Evolutionary conservation across 2,888 invertebrate species (phyloP).

Genomic region (Cephus runcator): DNA sequence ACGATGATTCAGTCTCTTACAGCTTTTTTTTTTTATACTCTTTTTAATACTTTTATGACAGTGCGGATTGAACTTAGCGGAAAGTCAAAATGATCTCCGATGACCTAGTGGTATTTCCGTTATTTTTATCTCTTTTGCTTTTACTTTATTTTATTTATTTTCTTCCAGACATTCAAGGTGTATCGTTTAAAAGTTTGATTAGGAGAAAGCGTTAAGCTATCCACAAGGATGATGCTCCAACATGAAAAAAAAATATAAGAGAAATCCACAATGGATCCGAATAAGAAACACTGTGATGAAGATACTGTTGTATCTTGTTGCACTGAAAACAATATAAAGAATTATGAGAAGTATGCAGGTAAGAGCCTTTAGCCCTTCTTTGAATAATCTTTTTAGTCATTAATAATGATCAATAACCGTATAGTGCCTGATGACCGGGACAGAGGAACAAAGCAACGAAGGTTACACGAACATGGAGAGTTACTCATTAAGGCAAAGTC

Average conservation of each 20-base stretch:
- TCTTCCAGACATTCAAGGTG: not conserved
- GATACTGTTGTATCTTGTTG: not conserved
- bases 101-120: not conserved
- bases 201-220: not conserved
- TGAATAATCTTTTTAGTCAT: not conserved
- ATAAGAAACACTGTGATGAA: not conserved
- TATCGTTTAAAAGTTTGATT: not conserved
- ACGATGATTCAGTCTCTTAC: not conserved
- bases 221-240: not conserved
- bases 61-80: not conserved
- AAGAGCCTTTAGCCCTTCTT: not conserved
- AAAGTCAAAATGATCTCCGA: not conserved
- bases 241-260: not conserved
- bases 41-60: not conserved
- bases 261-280: not conserved
- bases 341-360: not conserved
- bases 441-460: not conserved
- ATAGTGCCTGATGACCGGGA: not conserved
- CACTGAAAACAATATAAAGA: not conserved
- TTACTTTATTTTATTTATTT: not conserved
- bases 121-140: not conserved
- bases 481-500: not conserved
- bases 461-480: not conserved
- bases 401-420: not conserved
- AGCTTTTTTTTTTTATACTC: not conserved